Base-by-base conservation (phyloP, 2,888 invertebrate species). In the Cheilosia pagana region DNA sequence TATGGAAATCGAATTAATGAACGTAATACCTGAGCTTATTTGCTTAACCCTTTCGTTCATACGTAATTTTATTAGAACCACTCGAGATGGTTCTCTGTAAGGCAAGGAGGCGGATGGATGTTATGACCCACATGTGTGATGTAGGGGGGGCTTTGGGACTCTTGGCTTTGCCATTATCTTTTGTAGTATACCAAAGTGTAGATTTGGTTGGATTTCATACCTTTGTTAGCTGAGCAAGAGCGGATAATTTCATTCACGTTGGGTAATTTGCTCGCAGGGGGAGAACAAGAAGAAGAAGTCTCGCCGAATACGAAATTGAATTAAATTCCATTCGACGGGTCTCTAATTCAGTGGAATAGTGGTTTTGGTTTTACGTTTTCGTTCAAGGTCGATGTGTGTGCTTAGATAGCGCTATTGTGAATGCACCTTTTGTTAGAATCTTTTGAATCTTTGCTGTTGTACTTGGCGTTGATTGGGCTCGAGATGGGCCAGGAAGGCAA, bases 1-100 rank as follows among this genome's bases (percentile, higher is more conserved):
- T 91, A 91, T 92, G 92, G 91, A 92, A 91, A 91, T 91, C 91
- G 92, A 91, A 91, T 91, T 91, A 91, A 92, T 92, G 91, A 91
- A 92, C 91, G 90, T 91, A 91, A 92, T 91, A 91, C 92, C 91
- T 91, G 91, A 91, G 92, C 91, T 91, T 91, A 92, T 91, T 91
- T 91, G 91, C 90, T 91, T 91, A 92, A 92, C 91, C 91, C 91
- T 90, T 91, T 92, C 90, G 90, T 89, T 90, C 88, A 90, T 90
- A 91, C 89, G 91, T 92, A 91, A 91, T 91, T 91, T 90, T 91
- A 91, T 91, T 91, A 91, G 87, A 86, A 86, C 70, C 87, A 76
- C 70, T 87, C 77, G 87, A 86, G 87, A 87, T 87, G 87, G 78
- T 70, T 82, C 86, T 77, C 62, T 72, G 74, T 75, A 23, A 10